Evolutionary conservation across 2,113 vertebrate genomes (phyloP), one percentile per base, ranked within the genome.

Genomic region (Cephalopterus ornatus): DNA sequence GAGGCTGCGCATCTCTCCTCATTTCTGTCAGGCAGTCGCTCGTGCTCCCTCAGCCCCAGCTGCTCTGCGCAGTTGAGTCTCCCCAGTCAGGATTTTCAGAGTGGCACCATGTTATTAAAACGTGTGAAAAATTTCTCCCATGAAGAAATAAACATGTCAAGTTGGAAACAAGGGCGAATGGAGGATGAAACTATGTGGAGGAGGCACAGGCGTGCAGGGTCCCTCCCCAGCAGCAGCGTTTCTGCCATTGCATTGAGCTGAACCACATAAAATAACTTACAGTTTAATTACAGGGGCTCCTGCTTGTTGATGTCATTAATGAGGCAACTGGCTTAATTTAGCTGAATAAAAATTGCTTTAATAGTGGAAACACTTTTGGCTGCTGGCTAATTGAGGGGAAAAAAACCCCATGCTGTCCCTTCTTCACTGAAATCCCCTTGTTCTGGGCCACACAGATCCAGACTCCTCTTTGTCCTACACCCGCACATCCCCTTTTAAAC

Each of bases 261-360:
- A 94, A 65, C 86, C 44, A 82, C 96, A 94, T 93, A 87, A 97
- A 93, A 82, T 94, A 97, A 90, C 96, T 97, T 97, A 95, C 96
- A 95, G 97, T 98, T 97, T 98, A 98, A 98, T 98, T 98, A 98
- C 96, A 98, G 97, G 96, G 97, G 95, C 95, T 98, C 78, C 97
- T 97, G 96, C 97, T 98, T 96, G 95, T 97, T 97, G 97, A 93
- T 97, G 98, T 98, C 98, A 97, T 97, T 98, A 98, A 97, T 95
- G 97, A 97, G 93, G 97, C 97, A 97, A 97, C 95, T 33, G 93
- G 95, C 95, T 97, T 97, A 98, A 98, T 98, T 98, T 98, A 98
- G 97, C 97, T 91, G 94, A 97, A 95, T 98, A 97, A 97, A 98
- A 98, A 98, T 96, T 97, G 83, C 93, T 97, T 94, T 93, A 94